phyloP scores from a whole-genome alignment of 2,797 vertebrate species.

The Eurystomus glaucurus region DNA sequence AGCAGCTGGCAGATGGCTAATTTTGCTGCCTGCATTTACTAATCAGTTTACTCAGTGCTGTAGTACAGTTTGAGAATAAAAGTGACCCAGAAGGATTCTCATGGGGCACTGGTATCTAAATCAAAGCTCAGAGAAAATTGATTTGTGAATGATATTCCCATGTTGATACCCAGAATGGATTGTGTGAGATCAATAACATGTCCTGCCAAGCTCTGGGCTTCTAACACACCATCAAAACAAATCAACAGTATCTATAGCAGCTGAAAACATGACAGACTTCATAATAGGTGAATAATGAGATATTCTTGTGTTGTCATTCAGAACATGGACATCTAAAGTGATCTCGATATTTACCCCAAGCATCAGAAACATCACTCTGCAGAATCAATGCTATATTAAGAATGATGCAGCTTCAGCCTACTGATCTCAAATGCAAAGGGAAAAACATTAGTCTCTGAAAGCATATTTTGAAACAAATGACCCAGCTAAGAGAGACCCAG shows the following conservation, averaged over 20 bases:
- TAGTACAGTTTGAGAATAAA: conserved; percentile 6
- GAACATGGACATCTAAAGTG: background rate
- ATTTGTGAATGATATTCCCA: background rate
- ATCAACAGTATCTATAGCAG: background rate
- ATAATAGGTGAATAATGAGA: background rate
- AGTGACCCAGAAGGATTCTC: background rate
- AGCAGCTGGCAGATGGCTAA: background rate
- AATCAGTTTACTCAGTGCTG: background rate
- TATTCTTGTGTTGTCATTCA: background rate
- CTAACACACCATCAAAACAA: background rate
- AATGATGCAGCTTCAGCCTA: background rate
- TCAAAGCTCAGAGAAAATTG: conserved; percentile 25
- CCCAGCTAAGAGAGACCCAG: background rate
- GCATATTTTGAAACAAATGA: background rate
- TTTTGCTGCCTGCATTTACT: background rate
- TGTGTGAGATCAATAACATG: background rate
- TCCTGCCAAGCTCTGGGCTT: background rate
- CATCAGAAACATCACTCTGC: background rate
- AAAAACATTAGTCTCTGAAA: background rate
- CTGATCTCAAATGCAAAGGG: background rate
- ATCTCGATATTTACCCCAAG: background rate
- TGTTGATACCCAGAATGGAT: background rate
- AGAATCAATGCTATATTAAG: background rate
- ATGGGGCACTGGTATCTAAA: background rate
- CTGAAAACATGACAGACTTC: background rate